phyloP scores from a whole-genome alignment of 2,888 invertebrate species.

The Corythucha ciliata region DNA sequence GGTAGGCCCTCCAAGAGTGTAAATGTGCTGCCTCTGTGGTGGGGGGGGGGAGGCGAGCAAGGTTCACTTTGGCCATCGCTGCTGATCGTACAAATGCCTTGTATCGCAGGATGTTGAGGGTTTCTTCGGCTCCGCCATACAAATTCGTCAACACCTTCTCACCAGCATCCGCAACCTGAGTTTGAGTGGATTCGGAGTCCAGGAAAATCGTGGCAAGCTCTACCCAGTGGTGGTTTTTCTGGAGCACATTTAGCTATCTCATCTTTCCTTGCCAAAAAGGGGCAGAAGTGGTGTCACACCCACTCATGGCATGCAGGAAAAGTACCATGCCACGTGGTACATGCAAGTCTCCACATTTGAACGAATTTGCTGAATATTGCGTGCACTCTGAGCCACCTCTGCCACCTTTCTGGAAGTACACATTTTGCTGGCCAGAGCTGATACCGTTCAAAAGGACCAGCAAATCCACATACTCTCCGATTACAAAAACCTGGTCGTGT shows the following conservation, averaged over 20 bases:
- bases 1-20: slow-evolving; percentile 2
- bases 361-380: neutral
- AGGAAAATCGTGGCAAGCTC: slow-evolving; percentile 1
- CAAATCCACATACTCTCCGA: neutral
- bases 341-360: slow-evolving; percentile 1
- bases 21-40: neutral
- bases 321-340: neutral
- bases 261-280: slow-evolving; percentile 8
- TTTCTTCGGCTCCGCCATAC: neutral
- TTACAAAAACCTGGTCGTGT: neutral
- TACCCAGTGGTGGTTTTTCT: neutral
- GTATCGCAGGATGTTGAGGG: slow-evolving; percentile 3
- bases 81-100: neutral
- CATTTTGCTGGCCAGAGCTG: neutral
- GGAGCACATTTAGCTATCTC: neutral
- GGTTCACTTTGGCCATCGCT: neutral
- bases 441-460: slow-evolving; percentile 4
- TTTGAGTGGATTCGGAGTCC: slow-evolving; percentile 4
- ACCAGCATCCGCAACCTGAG: neutral
- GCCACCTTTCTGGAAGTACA: slow-evolving; percentile 5
- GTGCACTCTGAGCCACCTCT: slow-evolving; percentile 2
- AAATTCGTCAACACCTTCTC: neutral
- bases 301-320: slow-evolving; percentile 9
- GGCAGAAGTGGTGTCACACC: slow-evolving; percentile 9
- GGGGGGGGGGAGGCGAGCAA: neutral